A percentile compares a stretch with the other conserved stretches of the same genome.
phyloP scores from a whole-genome alignment of 1,140 invertebrate genomes.

The Drosophila athabasca region DNA sequence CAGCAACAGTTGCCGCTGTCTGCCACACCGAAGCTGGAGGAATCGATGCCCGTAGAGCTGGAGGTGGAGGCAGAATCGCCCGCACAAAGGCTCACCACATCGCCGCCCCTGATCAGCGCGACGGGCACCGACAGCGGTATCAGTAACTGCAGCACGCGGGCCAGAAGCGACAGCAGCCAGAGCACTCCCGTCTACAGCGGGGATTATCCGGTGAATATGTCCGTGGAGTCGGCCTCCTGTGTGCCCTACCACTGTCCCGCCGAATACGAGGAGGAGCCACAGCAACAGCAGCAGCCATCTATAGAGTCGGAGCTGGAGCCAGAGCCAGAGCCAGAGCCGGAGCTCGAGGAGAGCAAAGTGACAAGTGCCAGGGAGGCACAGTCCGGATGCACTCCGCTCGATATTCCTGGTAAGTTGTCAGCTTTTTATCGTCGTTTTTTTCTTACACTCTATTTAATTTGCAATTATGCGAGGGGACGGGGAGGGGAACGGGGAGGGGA shows the following conservation, averaged over 20 bases:
- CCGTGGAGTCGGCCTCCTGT: conserved; percentile 75
- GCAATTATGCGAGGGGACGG: conserved; percentile 63
- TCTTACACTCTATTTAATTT: conserved; percentile 72
- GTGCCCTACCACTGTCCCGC: conserved; percentile 71
- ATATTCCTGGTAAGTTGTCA: conserved; percentile 66
- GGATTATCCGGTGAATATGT: conserved; percentile 77
- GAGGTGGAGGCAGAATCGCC: conserved; percentile 48
- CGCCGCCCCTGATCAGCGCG: conserved; percentile 74
- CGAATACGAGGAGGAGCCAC: conserved; percentile 63
- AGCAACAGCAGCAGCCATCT: conserved; percentile 27
- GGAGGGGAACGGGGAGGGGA: not conserved
- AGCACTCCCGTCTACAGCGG: conserved; percentile 75
- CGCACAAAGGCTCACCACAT: conserved; percentile 60
- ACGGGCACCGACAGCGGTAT: conserved; percentile 79
- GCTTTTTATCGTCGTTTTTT: conserved; percentile 48
- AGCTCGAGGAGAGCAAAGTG: conserved; percentile 4
- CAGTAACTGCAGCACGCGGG: conserved; percentile 74
- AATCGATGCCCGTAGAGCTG: conserved; percentile 28
- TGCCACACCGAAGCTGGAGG: conserved; percentile 57
- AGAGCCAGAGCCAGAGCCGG: conserved; percentile 7
- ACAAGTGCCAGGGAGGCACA: conserved; percentile 9
- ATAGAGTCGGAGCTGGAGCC: conserved; percentile 14
- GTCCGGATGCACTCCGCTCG: conserved; percentile 27
- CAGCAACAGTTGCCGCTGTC: conserved; percentile 32
- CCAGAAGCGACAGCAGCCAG: conserved; percentile 73